These are phyloP conservation scores for Myrmophylax atrothorax DNA, from an alignment of 2,113 vertebrate genomes.

Conservation along the genomic window DNA sequence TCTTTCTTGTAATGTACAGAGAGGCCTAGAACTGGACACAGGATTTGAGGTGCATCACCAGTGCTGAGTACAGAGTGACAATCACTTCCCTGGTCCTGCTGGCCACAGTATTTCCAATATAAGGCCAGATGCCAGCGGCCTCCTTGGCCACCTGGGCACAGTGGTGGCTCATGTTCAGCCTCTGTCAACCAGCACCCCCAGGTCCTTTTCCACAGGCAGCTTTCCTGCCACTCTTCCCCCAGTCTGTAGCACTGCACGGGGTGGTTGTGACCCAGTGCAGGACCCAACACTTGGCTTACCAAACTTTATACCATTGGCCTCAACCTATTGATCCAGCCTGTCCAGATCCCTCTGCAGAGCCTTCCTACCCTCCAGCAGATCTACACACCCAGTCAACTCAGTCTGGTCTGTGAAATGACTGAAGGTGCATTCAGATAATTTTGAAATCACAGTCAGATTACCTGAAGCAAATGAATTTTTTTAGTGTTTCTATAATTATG, in stretches of 20 bases:
- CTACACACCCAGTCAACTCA: not conserved
- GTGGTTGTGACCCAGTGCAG: not conserved
- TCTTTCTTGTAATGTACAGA: not conserved
- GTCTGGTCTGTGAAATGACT: not conserved
- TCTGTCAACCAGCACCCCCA: not conserved
- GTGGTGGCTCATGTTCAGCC: not conserved
- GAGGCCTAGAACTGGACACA: not conserved
- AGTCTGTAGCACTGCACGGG: not conserved
- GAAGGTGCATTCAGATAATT: not conserved
- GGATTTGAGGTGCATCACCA: not conserved
- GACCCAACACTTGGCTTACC: not conserved
- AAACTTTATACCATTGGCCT: accelerated
- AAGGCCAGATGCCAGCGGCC: not conserved
- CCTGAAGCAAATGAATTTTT: not conserved
- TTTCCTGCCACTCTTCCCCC: not conserved
- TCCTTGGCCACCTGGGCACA: not conserved
- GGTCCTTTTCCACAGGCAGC: not conserved
- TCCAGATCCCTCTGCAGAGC: not conserved
- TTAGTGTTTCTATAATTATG: not conserved
- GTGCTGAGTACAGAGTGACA: accelerated
- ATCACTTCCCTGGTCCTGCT: not conserved
- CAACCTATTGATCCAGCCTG: not conserved
- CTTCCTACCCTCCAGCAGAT: not conserved
- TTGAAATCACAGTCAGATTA: not conserved
- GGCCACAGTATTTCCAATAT: not conserved